Evolutionary conservation across 2,113 vertebrate species (phyloP).

Genomic region (Corythaeola cristata): DNA sequence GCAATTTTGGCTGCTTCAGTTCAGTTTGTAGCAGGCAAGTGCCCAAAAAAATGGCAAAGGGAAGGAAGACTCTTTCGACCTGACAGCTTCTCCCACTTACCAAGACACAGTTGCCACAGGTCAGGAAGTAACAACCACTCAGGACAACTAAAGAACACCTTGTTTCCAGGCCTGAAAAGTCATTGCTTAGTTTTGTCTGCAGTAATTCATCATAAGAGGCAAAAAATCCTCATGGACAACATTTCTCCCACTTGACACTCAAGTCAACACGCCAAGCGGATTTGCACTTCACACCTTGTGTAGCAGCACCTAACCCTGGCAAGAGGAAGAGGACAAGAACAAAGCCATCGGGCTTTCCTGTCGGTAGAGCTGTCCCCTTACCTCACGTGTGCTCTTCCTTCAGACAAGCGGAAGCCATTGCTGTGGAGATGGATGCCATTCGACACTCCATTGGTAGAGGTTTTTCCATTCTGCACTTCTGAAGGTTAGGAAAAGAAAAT

Average conservation of each 20-base stretch:
- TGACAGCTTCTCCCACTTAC: background rate
- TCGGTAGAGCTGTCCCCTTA: conserved; percentile 44
- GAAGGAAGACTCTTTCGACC: background rate
- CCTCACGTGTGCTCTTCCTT: conserved; percentile 77
- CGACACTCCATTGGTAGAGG: conserved; percentile 86
- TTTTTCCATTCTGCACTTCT: conserved; percentile 95
- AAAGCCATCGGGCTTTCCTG: fast-evolving
- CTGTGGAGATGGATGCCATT: conserved; percentile 90
- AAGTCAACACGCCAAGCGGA: background rate
- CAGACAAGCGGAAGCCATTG: conserved; percentile 84
- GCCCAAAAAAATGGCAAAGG: background rate
- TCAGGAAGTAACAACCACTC: background rate
- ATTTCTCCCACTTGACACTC: background rate
- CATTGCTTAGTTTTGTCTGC: background rate
- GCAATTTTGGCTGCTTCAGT: background rate
- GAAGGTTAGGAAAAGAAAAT: background rate
- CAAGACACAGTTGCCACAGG: background rate
- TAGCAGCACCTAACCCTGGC: background rate
- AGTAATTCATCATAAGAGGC: background rate
- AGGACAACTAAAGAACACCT: background rate
- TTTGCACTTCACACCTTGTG: background rate
- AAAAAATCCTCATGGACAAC: background rate
- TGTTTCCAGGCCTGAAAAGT: background rate
- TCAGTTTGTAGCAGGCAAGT: background rate
- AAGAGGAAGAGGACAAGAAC: background rate